Conservation (phyloP, 2,797 vertebrate genomes). For the Molothrus aeneus region DNA sequence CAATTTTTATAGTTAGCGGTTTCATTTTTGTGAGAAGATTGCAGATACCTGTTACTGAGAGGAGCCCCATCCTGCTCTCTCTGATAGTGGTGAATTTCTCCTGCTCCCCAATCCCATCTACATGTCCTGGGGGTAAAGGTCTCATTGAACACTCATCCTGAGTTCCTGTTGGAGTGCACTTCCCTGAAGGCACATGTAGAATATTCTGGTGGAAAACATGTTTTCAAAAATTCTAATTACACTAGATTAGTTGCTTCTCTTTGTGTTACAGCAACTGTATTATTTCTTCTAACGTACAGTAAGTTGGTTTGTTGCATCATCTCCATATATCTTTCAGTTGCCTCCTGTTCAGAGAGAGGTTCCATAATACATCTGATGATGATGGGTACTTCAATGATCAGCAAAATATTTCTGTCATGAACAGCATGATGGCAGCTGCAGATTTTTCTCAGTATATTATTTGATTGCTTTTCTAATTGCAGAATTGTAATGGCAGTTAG, state of each 20-base stretch:
- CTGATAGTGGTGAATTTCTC: not conserved
- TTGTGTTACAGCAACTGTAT: not conserved
- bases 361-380: not conserved
- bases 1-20: not conserved
- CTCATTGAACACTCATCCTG: not conserved
- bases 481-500: not conserved
- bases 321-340: not conserved
- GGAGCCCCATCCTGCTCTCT: not conserved
- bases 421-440: not conserved
- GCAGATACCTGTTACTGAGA: not conserved
- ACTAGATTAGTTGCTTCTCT: not conserved
- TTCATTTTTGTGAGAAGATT: not conserved
- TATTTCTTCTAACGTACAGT: not conserved
- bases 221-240: not conserved
- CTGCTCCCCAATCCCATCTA: not conserved
- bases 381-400: not conserved
- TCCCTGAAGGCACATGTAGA: not conserved
- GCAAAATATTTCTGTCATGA: not conserved
- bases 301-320: not conserved
- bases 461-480: not conserved
- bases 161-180: not conserved
- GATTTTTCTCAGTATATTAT: not conserved
- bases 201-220: rapidly evolving
- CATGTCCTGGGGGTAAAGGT: not conserved
- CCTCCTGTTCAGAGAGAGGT: not conserved